phyloP scores from a whole-genome alignment of 2,113 vertebrate species.

The Psophia crepitans region DNA sequence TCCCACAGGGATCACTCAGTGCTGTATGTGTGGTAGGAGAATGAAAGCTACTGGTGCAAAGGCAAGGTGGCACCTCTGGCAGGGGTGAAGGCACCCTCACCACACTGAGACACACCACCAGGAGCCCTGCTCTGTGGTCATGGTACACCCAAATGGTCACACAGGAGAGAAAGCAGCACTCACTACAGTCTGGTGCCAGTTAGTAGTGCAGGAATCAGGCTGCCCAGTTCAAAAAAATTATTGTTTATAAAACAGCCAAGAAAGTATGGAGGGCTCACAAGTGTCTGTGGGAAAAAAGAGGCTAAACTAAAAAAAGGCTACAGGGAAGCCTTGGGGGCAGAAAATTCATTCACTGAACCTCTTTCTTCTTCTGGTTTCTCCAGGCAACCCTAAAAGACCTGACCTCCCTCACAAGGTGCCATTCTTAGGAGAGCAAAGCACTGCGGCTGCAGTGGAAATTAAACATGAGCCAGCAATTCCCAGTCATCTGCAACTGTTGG shows the following conservation, averaged over 20 bases:
- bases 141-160: not conserved
- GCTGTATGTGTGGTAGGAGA: not conserved
- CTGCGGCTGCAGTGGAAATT: not conserved
- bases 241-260: not conserved
- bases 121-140: not conserved
- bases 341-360: not conserved
- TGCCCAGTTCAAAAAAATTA: not conserved
- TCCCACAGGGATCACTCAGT: not conserved
- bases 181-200: not conserved
- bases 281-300: not conserved
- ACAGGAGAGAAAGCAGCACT: not conserved
- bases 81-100: not conserved
- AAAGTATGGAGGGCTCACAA: not conserved
- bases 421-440: not conserved
- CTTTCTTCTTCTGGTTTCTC: not conserved
- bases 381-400: not conserved
- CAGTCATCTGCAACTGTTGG: not conserved
- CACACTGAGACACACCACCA: not conserved
- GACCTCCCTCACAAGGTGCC: not conserved
- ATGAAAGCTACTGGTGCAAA: not conserved
- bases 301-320: not conserved
- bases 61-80: not conserved
- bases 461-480: not conserved
- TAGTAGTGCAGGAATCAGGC: not conserved
- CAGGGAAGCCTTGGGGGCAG: not conserved